Evolutionary conservation across 2,113 vertebrate species (phyloP).

Genomic region (Lophochroa leadbeateri): DNA sequence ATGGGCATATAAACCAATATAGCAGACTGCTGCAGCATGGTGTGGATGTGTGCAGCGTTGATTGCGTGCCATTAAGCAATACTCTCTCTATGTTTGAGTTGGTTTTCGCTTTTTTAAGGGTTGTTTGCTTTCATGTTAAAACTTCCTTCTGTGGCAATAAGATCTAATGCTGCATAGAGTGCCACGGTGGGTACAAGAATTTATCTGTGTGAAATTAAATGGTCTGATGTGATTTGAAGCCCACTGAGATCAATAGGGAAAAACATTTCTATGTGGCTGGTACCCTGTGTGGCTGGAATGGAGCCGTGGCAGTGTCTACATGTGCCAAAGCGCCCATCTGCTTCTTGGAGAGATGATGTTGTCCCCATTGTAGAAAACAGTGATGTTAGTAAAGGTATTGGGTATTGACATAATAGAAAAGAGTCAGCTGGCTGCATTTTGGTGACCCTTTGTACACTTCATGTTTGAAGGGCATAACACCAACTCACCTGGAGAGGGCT

Average conservation of each 20-base stretch:
- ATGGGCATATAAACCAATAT: not conserved
- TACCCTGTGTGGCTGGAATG: not conserved
- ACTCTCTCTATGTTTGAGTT: not conserved
- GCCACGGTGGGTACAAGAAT: not conserved
- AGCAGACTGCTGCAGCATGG: not conserved
- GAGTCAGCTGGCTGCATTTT: not conserved
- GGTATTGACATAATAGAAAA: not conserved
- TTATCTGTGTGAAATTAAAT: not conserved
- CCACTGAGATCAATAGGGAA: not conserved
- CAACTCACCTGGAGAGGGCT: not conserved
- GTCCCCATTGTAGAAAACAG: not conserved
- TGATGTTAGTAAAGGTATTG: fast-evolving
- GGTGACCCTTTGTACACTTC: not conserved
- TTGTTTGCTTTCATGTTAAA: not conserved
- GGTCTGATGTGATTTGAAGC: not conserved
- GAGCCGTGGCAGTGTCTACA: not conserved
- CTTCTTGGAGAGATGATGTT: not conserved
- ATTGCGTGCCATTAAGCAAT: not conserved
- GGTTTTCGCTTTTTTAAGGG: not conserved
- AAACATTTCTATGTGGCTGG: not conserved
- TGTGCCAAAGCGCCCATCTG: not conserved
- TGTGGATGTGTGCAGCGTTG: fast-evolving
- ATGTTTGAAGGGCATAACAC: not conserved
- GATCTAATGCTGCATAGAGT: not conserved
- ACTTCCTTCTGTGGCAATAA: not conserved